Base-by-base conservation (phyloP, 2,797 vertebrate genomes). In the Kryptopterus vitreolus region DNA sequence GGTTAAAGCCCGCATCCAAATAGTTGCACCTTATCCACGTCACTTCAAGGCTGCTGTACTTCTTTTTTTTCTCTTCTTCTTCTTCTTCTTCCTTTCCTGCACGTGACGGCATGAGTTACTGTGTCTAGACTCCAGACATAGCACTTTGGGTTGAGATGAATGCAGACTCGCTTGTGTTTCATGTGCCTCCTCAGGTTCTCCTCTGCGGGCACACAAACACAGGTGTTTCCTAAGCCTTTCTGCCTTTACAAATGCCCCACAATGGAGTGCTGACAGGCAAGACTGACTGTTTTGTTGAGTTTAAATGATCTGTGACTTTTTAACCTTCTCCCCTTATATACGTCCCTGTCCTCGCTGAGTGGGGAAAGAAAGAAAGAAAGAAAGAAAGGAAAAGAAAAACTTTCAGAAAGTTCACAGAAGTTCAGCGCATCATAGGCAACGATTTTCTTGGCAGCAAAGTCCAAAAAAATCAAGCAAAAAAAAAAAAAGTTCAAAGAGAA, bases 151-250 rank as follows among this genome's bases (percentile, higher is more conserved):
- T 16, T 87, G 63, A 77, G 76, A 53, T 78, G 68, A 77, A 78
- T 71, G 35, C 76, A 73, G 53, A 72, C 55, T 80, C 26, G 69
- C 62, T 84, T 82, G 81, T 84, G 83, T 84, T 86, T 79, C 76
- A 81, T 77, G 50, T 70, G 58, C 81, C 84, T 79, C 78, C 72
- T 82, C 81, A 69, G 78, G 69, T 81, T 83, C 84, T 81, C 76
- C 82, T 78, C 81, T 59, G 77, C 71, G 52, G 76, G 77, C 82
- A 82, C 76, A 83, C 86, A 87, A 87, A 86, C 86, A 88, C 88
- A 89, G 88, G 87, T 89, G 87, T 85, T 88, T 89, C 87, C 85
- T 82, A 79, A 66, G 84, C 83, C 79, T 80, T 87, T 82, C 83
- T 85, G 83, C 82, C 84, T 86, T 86, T 79, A 84, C 84, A 89